phyloP scores from a whole-genome alignment of 2,113 vertebrate species.

The Romanogobio albipinnatus region DNA sequence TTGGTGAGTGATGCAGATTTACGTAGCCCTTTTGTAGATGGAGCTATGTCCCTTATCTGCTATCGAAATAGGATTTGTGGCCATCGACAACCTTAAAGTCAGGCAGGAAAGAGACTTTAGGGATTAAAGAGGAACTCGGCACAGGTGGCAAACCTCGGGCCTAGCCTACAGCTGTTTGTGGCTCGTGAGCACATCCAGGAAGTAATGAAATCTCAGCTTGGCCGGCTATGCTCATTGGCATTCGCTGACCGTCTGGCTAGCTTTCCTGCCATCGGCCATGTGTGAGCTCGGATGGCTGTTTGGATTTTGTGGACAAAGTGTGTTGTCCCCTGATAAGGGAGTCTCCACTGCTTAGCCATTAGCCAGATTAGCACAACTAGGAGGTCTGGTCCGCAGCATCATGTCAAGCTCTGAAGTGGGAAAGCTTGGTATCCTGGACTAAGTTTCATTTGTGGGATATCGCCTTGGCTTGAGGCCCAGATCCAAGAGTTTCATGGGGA shows the following conservation, averaged over 20 bases:
- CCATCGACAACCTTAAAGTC: conserved; percentile 50
- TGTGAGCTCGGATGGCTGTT: conserved; percentile 15
- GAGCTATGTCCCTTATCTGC: conserved; percentile 28
- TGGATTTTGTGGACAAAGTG: conserved; percentile 52
- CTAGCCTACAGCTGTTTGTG: conserved; percentile 50
- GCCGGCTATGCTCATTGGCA: conserved; percentile 69
- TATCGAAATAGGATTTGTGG: conserved; percentile 51
- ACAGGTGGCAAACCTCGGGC: conserved; percentile 51
- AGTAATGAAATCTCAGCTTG: conserved; percentile 62
- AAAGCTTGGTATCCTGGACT: conserved; percentile 53
- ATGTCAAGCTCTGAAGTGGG: conserved; percentile 53
- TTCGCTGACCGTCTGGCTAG: conserved; percentile 63
- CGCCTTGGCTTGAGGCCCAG: conserved; percentile 57
- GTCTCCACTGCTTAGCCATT: conserved; percentile 31
- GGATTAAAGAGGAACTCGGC: conserved; percentile 43
- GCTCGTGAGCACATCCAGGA: conserved; percentile 27
- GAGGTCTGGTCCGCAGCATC: conserved; percentile 57
- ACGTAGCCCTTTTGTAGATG: conserved; percentile 48
- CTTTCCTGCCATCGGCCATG: conserved; percentile 57
- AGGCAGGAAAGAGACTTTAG: conserved; percentile 11
- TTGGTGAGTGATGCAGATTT: conserved; percentile 52
- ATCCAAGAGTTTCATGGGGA: conserved; percentile 59
- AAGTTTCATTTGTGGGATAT: conserved; percentile 27
- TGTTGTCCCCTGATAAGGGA: conserved; percentile 73
- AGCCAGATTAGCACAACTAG: conserved; percentile 26